phyloP scores from a whole-genome alignment of 2,888 invertebrate species.

The Melinaea marsaeus region DNA sequence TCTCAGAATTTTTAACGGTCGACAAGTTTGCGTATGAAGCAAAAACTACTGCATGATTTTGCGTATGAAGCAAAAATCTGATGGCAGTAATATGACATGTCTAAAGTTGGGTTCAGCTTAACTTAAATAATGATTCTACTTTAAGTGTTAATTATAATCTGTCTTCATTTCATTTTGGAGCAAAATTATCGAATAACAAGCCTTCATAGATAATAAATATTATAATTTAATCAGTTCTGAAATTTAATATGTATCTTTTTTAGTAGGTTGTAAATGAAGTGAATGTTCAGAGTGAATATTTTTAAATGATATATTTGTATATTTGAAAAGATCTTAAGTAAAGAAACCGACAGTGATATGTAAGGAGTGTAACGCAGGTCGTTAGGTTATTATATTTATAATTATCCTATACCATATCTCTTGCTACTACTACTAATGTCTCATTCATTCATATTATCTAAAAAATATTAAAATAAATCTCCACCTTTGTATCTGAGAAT shows the following conservation, averaged over 20 bases:
- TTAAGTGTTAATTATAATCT: no score
- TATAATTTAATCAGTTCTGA: background rate
- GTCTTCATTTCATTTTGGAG: no score
- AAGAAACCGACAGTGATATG: background rate
- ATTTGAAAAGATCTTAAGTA: constrained; percentile 25
- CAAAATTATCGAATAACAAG: no score
- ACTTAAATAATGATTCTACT: no score
- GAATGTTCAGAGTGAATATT: constrained; percentile 52
- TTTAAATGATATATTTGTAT: constrained; percentile 50
- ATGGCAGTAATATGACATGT: no score
- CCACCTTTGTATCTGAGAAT: constrained; percentile 24
- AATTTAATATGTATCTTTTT: constrained; percentile 9
- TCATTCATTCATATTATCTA: constrained; percentile 16
- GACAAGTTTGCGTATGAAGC: no score
- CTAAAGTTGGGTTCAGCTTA: no score
- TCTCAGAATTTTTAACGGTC: no score
- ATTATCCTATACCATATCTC: constrained; percentile 38
- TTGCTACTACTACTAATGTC: constrained; percentile 35
- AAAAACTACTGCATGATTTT: no score
- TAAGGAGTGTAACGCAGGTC: constrained; percentile 5
- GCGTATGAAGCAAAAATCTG: no score
- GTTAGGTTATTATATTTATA: background rate
- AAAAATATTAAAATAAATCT: constrained; percentile 37
- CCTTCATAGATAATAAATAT: no score
- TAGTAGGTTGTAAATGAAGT: constrained; percentile 25